phyloP scores from a whole-genome alignment of 2,113 vertebrate species.

The Motacilla alba region DNA sequence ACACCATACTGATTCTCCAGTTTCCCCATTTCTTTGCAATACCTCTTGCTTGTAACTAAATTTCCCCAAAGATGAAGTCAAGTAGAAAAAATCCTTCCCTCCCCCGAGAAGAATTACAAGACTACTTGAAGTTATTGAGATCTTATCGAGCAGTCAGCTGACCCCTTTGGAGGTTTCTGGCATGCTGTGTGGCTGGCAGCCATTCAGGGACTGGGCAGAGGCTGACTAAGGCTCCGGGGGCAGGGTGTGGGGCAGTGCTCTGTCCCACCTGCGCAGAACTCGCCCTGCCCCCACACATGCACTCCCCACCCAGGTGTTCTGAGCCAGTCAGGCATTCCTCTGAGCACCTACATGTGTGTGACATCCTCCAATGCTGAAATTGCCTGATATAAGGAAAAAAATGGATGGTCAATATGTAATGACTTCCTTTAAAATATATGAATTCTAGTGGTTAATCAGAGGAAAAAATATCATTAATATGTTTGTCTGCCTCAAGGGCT shows the following conservation, averaged over 20 bases:
- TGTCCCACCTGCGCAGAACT: not conserved
- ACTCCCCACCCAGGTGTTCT: rapidly evolving
- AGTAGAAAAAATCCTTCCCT: not conserved
- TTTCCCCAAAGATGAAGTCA: not conserved
- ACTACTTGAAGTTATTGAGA: not conserved
- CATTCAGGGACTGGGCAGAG: not conserved
- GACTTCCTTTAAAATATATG: not conserved
- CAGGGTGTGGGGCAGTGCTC: not conserved
- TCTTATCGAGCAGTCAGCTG: not conserved
- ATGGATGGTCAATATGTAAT: not conserved
- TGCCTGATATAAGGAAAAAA: not conserved
- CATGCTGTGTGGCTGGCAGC: not conserved
- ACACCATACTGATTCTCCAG: not conserved
- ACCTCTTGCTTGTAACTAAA: not conserved
- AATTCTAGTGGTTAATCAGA: not conserved
- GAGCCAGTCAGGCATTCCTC: not conserved
- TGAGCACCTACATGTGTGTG: too few species aligned
- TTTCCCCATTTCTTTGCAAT: not conserved
- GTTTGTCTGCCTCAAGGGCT: not conserved
- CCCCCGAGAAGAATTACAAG: not conserved
- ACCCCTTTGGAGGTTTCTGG: not conserved
- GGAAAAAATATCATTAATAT: not conserved
- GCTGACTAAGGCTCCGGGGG: not conserved
- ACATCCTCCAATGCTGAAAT: not conserved
- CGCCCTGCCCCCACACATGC: not conserved